Percentiles rank a stretch among this genome's conserved stretches.
These are phyloP conservation scores for Tiliacea citrago DNA, from an alignment of 2,888 invertebrate species.

Conservation along the genomic window DNA sequence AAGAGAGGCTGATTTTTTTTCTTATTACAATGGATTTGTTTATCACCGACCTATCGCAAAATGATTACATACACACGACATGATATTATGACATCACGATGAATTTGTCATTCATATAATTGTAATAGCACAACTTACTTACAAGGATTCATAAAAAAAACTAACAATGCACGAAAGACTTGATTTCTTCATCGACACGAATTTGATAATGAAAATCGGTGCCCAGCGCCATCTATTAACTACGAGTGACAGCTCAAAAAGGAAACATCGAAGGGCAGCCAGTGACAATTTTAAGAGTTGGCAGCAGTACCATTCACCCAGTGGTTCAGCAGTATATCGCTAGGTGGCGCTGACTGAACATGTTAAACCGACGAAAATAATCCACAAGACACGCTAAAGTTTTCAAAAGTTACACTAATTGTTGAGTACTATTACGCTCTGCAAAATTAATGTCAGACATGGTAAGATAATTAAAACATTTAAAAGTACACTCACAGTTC, in stretches of 20 bases:
- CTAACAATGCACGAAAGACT: not conserved
- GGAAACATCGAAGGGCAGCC: not conserved
- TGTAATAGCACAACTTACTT: not conserved
- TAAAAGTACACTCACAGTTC: slow-evolving; percentile 93
- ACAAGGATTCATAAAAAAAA: not conserved
- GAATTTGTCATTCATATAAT: too few relatives aligned
- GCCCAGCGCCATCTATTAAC: slow-evolving; percentile 37
- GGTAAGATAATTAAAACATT: not conserved
- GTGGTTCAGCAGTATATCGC: not conserved
- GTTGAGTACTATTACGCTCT: accelerated
- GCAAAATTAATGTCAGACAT: not conserved
- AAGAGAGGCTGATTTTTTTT: too few relatives aligned
- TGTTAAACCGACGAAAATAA: not conserved
- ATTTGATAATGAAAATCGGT: not conserved
- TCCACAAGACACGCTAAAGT: not conserved
- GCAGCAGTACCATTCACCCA: not conserved
- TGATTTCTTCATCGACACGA: not conserved
- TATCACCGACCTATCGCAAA: not conserved
- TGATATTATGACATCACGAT: too few relatives aligned
- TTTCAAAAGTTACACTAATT: not conserved
- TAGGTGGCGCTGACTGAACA: slow-evolving; percentile 62
- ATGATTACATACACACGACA: not conserved
- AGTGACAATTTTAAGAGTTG: not conserved
- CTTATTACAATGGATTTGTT: too few relatives aligned
- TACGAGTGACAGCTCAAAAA: not conserved